These are phyloP conservation scores for Drosophila nebulosa DNA, from an alignment of 1,140 invertebrate species.

Conservation along the genomic window DNA sequence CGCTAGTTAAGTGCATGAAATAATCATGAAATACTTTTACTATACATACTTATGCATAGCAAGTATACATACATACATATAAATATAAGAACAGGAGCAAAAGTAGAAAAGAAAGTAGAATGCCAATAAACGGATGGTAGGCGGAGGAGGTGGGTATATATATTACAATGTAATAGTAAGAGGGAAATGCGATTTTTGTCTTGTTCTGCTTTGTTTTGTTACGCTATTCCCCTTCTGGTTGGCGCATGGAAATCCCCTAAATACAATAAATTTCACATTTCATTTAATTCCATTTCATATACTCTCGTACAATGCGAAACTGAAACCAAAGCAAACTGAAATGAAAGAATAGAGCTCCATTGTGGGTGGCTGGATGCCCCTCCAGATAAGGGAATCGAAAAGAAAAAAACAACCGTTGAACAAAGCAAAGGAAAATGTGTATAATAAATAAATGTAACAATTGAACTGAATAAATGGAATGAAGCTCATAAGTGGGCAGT, in stretches of 20 bases:
- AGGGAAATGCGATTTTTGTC: slow-evolving; percentile 70
- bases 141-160: slow-evolving; percentile 39
- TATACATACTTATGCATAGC: too few species aligned
- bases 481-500: slow-evolving; percentile 31
- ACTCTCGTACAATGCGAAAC: slow-evolving; percentile 58
- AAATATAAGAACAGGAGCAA: slow-evolving; percentile 22
- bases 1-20: slow-evolving; percentile 43
- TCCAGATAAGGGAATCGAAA: neutral
- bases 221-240: slow-evolving; percentile 9
- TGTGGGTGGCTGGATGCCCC: slow-evolving; percentile 26
- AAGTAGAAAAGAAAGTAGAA: slow-evolving; percentile 63
- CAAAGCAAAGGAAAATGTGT: slow-evolving; percentile 43
- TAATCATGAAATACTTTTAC: neutral
- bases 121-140: slow-evolving; percentile 53
- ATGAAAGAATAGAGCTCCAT: slow-evolving; percentile 52
- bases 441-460: slow-evolving; percentile 72
- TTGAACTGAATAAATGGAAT: slow-evolving; percentile 67
- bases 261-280: slow-evolving; percentile 78
- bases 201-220: slow-evolving; percentile 37
- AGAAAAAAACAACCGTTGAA: slow-evolving; percentile 12
- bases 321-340: slow-evolving; percentile 36
- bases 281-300: slow-evolving; percentile 78
- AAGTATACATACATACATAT: neutral
- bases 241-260: slow-evolving; percentile 71
- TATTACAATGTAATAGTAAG: slow-evolving; percentile 67